These are phyloP conservation scores for Siniperca chuatsi DNA, from an alignment of 2,113 vertebrate species.

Conservation along the genomic window DNA sequence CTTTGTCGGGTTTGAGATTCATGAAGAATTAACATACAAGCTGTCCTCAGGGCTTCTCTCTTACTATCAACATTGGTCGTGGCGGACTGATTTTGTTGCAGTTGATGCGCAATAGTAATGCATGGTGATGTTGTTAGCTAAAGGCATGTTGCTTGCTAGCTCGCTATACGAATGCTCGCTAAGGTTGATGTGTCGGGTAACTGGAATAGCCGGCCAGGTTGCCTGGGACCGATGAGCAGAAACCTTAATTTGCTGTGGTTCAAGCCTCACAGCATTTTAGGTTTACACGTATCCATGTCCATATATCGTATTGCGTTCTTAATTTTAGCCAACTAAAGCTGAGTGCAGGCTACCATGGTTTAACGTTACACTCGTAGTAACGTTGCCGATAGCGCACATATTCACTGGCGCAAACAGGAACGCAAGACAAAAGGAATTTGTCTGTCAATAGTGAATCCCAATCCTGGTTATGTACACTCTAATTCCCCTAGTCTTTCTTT, in stretches of 20 bases:
- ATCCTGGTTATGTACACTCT: not conserved
- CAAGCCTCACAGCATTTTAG: not conserved
- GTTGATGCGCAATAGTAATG: constrained; percentile 25
- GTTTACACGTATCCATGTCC: fast-evolving
- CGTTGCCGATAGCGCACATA: not conserved
- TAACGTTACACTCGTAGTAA: not conserved
- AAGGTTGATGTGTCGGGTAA: constrained; percentile 26
- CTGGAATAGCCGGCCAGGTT: constrained; percentile 24
- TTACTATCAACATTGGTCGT: not conserved
- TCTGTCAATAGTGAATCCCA: not conserved
- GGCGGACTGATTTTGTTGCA: not conserved
- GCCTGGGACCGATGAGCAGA: not conserved
- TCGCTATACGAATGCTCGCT: constrained; percentile 30
- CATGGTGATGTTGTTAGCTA: constrained; percentile 35
- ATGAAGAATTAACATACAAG: not conserved
- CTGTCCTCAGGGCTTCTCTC: not conserved
- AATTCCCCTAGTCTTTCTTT: not conserved
- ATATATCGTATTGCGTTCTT: not conserved
- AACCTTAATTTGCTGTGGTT: not conserved
- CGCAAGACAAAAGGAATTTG: not conserved
- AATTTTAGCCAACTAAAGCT: not conserved
- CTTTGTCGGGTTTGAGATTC: not conserved
- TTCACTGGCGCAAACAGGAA: constrained; percentile 15
- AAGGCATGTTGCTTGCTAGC: constrained; percentile 40
- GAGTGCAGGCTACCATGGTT: not conserved